Evolutionary conservation across 2,113 vertebrate genomes (phyloP), one percentile per base, ranked within the genome.

Genomic region (Helogale parvula): DNA sequence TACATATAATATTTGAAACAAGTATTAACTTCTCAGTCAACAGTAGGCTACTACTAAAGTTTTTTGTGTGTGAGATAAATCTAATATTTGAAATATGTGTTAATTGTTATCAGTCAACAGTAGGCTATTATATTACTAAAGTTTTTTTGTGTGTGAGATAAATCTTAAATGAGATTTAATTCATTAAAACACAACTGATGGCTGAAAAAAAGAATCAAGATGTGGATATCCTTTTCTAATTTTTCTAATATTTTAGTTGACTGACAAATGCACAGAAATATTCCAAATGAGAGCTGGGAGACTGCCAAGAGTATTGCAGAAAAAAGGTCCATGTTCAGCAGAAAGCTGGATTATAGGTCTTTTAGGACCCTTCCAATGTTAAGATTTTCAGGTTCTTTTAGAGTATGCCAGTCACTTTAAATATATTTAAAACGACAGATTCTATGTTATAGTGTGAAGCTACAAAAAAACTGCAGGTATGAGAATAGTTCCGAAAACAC

Each of bases 191-290:
- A 85, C 52, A 91, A 17, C 47, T 90, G 71, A 88, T 47, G 60
- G 16, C 85, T 85, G 71, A 29, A 15, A 35, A 83, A 95, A 72
- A 52, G 5, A 69, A 41, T 76, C 81, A 57, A 25, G 27, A 77
- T 31, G 29, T 82, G n/a, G 47, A 69, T 65, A 81, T 77, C 15
- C 33, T 84, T 69, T 84, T 38, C 87, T 76, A 95, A 16, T 41
- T 90, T 96, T 94, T 92, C 92, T 72, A 97, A 41, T 74, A 82
- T 95, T 94, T 79, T 92, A 35, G 66, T 82, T 83, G 71, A 94
- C 38, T 65, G 45, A 92, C 27, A 63, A 92, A 90, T 38, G 17
- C 83, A 93, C 2, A 60, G 17, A 76, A 76, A 15, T 71, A 86
- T 66, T 81, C 23, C 69, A 84, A 50, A 52, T 33, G 69, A 63